Percentiles rank a stretch among this genome's conserved stretches.
Evolutionary conservation across 2,888 invertebrate genomes (phyloP).

Genomic region (Ichneumoninae sp.): DNA sequence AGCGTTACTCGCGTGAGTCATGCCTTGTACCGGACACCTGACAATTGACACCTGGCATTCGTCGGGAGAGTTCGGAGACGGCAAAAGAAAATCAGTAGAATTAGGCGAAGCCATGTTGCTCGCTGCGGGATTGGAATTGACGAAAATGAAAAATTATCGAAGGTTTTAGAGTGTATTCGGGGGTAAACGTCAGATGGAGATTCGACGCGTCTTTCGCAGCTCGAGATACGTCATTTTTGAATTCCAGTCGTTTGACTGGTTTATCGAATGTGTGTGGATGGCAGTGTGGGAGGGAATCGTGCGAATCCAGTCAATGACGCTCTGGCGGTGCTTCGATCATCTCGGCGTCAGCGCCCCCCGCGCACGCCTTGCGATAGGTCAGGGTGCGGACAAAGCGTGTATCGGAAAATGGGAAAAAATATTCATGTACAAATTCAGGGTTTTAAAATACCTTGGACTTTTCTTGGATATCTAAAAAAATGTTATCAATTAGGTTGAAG

Average conservation of each 20-base stretch:
- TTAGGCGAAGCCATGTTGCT: background rate
- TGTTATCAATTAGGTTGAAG: background rate
- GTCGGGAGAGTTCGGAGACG: constrained; percentile 6
- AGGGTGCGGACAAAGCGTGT: constrained; percentile 19
- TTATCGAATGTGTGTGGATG: background rate
- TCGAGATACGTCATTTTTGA: background rate
- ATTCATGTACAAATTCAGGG: background rate
- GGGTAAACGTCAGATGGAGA: constrained; percentile 1
- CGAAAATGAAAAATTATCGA: background rate
- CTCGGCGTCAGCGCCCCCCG: constrained; percentile 19
- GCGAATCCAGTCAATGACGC: constrained; percentile 22
- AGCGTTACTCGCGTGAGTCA: constrained; percentile 67
- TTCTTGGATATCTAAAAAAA: background rate
- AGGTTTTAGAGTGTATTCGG: background rate
- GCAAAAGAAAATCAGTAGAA: background rate
- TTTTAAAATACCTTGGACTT: background rate
- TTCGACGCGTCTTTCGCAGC: background rate
- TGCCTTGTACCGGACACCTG: constrained; percentile 60
- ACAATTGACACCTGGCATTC: constrained; percentile 68
- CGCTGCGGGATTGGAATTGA: background rate
- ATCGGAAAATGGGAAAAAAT: background rate
- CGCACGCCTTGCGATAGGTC: constrained; percentile 42
- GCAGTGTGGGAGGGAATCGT: background rate
- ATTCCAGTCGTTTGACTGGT: background rate
- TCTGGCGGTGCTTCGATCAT: background rate